Base-by-base conservation (phyloP, 2,888 invertebrate genomes). In the Gerosis bhagava region DNA sequence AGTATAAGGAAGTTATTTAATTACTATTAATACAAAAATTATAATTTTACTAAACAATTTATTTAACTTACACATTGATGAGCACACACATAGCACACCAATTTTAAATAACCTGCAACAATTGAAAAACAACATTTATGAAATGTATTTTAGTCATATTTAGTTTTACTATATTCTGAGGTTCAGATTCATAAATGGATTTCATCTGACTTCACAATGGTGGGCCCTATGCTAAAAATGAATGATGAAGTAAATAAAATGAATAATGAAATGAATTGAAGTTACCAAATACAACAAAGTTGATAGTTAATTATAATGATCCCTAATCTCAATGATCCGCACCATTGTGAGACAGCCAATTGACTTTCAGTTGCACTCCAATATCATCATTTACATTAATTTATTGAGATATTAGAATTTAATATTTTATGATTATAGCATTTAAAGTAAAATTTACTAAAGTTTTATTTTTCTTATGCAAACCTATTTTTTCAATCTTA, bases 311-410 rank as follows among this genome's bases (percentile, higher is more conserved):
- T 49, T 26, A 10, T 11, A 45, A 35, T 32, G 8, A 35, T 10
- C 69, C 79, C 83, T 83, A 83, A 2, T 61, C 69, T 77, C 35
- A 39, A 45, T 41, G 43, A 22, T 54, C 48, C 53, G 71, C 67
- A n/a, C n/a, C 45, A 54, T 71, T 70, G 75, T 68, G 75, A 78
- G 76, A 56, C 71, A 76, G 80, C 81, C 60, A 65, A 71, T 60
- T 26, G 70, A 76, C 77, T 72, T 74, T 87, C 87, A 76, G 87
- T 67, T 87, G 87, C 87, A 87, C 87, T 87, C 86, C 87, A 69
- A 57, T 83, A 51, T 81, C 87, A 87, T 87, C 87, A 86, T 72
- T 46, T n/a, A n/a, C n/a, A n/a, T n/a, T n/a, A n/a, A n/a, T n/a
- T n/a, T n/a, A n/a, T n/a, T n/a, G n/a, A n/a, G n/a, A n/a, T n/a